phyloP scores from a whole-genome alignment of 2,888 invertebrate genomes.

The Synergus umbraculus region DNA sequence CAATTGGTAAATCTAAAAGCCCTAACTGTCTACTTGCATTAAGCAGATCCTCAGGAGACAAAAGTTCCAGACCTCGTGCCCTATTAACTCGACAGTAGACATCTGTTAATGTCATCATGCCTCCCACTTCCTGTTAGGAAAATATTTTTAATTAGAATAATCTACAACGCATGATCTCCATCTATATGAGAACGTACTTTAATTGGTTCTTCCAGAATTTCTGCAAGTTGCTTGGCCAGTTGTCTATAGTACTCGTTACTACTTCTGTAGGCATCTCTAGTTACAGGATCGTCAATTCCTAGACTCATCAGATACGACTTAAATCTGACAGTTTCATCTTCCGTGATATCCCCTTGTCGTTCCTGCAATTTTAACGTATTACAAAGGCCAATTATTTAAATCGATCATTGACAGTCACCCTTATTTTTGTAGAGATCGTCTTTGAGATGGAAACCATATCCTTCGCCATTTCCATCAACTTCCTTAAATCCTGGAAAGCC shows the following conservation, averaged over 20 bases:
- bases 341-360: conserved; percentile 95
- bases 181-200: conserved; percentile 80
- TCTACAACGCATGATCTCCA: not conserved
- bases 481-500: conserved; percentile 97
- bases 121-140: conserved; percentile 87
- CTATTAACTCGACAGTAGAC: conserved; percentile 98
- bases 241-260: conserved; percentile 91
- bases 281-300: conserved; percentile 98
- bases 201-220: conserved; percentile 89
- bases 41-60: conserved; percentile 97
- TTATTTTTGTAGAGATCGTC: conserved; percentile 94
- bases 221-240: conserved; percentile 91
- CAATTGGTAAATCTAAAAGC: conserved; percentile 84
- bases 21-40: conserved; percentile 90
- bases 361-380: conserved; percentile 80
- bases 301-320: conserved; percentile 97
- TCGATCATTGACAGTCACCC: conserved; percentile 78
- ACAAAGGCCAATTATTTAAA: conserved; percentile 58
- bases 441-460: conserved; percentile 97
- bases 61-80: conserved; percentile 95
- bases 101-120: conserved; percentile 97
- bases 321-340: conserved; percentile 97
- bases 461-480: conserved; percentile 96
- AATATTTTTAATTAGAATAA: not conserved
- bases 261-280: conserved; percentile 91